A percentile compares a stretch with the other conserved stretches of the same genome.
phyloP scores from a whole-genome alignment of 2,797 vertebrate species.

The Tapirus indicus region DNA sequence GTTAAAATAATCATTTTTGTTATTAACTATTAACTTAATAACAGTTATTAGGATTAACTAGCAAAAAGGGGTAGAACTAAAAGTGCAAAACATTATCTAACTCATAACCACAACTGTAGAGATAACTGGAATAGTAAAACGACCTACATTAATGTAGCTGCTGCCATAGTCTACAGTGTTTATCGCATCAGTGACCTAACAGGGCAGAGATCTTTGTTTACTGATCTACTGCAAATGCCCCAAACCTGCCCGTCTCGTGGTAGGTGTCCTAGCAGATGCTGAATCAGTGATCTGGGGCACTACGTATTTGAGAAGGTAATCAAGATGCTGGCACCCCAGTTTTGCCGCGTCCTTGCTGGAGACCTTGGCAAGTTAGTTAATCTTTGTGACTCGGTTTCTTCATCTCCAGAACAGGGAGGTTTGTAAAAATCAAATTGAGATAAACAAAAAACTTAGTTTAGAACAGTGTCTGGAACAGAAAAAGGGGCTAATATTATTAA shows the following conservation, averaged over 20 bases:
- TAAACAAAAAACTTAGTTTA: background rate
- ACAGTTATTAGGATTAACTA: background rate
- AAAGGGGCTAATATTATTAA: background rate
- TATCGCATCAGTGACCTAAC: too few species aligned
- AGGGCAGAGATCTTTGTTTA: background rate
- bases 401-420: background rate
- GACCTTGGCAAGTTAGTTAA: background rate
- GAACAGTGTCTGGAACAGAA: background rate
- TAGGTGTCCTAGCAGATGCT: accelerated
- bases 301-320: background rate
- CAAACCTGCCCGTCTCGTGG: background rate
- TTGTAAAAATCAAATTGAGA: background rate
- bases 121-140: background rate
- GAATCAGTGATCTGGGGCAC: background rate
- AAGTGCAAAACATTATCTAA: background rate
- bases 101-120: background rate
- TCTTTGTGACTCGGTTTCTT: background rate
- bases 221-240: background rate
- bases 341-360: background rate
- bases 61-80: background rate
- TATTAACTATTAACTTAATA: background rate
- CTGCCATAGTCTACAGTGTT: too few species aligned
- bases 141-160: accelerated
- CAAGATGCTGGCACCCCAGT: background rate
- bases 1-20: background rate